These are phyloP conservation scores for Microctonus hyperodae DNA, from an alignment of 2,888 invertebrate genomes.

Conservation along the genomic window DNA sequence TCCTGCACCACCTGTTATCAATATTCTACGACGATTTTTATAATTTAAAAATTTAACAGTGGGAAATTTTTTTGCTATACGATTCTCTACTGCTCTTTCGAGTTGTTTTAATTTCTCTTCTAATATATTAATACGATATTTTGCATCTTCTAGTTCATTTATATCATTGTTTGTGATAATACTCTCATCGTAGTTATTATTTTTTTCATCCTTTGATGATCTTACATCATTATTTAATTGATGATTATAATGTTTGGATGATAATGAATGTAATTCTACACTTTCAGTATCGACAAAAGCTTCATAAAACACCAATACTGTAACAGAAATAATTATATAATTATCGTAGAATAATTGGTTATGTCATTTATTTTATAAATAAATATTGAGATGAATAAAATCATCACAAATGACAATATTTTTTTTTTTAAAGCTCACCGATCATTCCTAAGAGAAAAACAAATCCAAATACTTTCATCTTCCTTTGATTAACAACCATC, in stretches of 20 bases:
- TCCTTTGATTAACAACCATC: slow-evolving; percentile 56
- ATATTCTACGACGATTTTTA: slow-evolving; percentile 88
- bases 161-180: slow-evolving; percentile 45
- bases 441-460: slow-evolving; percentile 53
- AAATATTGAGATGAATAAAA: not conserved
- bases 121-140: slow-evolving; percentile 70
- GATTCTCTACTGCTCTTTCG: slow-evolving; percentile 70
- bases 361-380: not conserved
- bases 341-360: not conserved
- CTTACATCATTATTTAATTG: slow-evolving; percentile 23
- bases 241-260: slow-evolving; percentile 6
- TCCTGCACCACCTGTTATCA: slow-evolving; percentile 97
- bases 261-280: slow-evolving; percentile 35
- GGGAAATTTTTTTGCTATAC: slow-evolving; percentile 81
- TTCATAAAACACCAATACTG: slow-evolving; percentile 63
- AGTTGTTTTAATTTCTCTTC: slow-evolving; percentile 77
- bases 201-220: not conserved
- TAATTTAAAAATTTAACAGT: slow-evolving; percentile 92
- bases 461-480: slow-evolving; percentile 59
- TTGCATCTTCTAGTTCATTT: slow-evolving; percentile 70
- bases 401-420: too few species aligned
- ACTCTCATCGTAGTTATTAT: slow-evolving; percentile 33
- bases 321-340: slow-evolving; percentile 35
- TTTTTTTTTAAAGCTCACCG: slow-evolving; percentile 49
- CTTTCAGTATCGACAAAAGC: slow-evolving; percentile 58